These are phyloP conservation scores for Chloropsis hardwickii DNA, from an alignment of 2,113 vertebrate species.

Conservation along the genomic window DNA sequence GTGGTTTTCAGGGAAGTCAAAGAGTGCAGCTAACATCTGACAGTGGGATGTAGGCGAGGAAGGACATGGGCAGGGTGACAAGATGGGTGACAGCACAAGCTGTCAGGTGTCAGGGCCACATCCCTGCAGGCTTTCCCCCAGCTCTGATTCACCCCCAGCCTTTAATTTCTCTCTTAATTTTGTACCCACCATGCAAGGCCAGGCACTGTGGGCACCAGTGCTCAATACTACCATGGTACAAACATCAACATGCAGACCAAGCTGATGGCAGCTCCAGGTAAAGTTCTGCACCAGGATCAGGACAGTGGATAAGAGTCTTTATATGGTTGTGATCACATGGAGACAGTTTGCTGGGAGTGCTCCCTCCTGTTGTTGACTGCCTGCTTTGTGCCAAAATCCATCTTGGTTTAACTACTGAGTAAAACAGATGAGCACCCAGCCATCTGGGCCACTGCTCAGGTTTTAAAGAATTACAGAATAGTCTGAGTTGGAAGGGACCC, in stretches of 20 bases:
- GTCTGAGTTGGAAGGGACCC: background rate
- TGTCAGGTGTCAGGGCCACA: background rate
- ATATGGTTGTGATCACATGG: background rate
- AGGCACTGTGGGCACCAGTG: background rate
- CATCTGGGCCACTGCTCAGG: background rate
- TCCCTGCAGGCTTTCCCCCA: background rate
- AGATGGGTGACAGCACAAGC: background rate
- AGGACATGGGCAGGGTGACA: fast-evolving
- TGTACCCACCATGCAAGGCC: fast-evolving
- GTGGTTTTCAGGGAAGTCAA: background rate
- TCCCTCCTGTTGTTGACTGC: background rate
- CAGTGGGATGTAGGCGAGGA: fast-evolving
- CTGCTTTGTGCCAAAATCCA: background rate
- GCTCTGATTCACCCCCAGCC: background rate
- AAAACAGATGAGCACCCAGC: background rate
- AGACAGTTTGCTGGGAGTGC: background rate
- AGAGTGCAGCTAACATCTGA: fast-evolving
- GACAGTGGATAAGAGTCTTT: background rate
- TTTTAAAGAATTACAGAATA: background rate
- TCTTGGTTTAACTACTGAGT: background rate
- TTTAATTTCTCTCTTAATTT: background rate
- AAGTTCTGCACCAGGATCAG: background rate
- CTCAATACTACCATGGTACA: fast-evolving
- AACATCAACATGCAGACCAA: background rate
- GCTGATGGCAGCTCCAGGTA: background rate